These are phyloP conservation scores for Caenorhabditis tropicalis DNA, from an alignment of 1,140 invertebrate species.

Conservation along the genomic window DNA sequence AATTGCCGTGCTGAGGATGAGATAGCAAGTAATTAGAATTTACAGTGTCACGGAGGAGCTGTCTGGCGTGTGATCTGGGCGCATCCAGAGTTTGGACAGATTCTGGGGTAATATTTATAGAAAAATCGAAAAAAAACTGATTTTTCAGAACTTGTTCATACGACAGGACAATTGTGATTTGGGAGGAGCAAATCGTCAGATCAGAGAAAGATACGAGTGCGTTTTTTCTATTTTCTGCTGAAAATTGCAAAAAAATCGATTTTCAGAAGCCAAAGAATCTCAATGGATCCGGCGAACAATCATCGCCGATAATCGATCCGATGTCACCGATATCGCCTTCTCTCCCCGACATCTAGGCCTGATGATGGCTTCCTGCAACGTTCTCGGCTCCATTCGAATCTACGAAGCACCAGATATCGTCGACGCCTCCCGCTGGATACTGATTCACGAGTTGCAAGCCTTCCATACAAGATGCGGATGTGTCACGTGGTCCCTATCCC, in stretches of 20 bases:
- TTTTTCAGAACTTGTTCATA: constrained; percentile 40
- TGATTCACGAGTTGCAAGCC: constrained; percentile 48
- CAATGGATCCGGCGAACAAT: constrained; percentile 45
- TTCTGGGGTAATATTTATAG: neutral
- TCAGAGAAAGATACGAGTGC: constrained; percentile 6
- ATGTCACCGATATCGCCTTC: constrained; percentile 50
- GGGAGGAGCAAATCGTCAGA: constrained; percentile 39
- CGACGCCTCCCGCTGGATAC: constrained; percentile 46
- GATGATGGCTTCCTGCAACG: constrained; percentile 19
- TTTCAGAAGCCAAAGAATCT: neutral
- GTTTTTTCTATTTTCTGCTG: neutral
- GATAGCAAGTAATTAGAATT: neutral
- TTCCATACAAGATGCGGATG: constrained; percentile 42
- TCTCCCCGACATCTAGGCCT: constrained; percentile 35
- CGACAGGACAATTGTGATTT: constrained; percentile 47
- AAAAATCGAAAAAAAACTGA: neutral
- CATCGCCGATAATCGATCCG: constrained; percentile 43
- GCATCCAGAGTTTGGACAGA: constrained; percentile 56
- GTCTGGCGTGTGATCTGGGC: constrained; percentile 51
- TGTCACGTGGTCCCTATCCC: constrained; percentile 40
- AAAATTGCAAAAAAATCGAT: neutral
- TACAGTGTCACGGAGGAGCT: constrained; percentile 49
- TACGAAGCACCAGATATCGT: constrained; percentile 51
- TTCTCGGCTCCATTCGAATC: constrained; percentile 42
- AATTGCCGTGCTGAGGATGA: neutral